phyloP scores from a whole-genome alignment of 1,140 invertebrate genomes.

The Nixonia krombeini region DNA sequence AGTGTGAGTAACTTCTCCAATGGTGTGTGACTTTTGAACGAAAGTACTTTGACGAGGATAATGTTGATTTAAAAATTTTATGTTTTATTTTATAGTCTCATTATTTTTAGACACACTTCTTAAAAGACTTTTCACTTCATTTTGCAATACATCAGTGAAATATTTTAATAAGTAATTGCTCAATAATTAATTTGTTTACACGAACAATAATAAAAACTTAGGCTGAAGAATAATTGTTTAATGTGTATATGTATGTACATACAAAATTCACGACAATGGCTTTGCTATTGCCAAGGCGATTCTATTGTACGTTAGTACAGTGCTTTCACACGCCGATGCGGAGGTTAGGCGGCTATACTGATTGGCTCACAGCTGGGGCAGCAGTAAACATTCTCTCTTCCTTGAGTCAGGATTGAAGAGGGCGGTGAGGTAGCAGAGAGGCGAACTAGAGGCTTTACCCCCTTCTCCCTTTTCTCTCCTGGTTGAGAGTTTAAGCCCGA shows the following conservation, averaged over 20 bases:
- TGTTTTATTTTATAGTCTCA: too few relatives aligned
- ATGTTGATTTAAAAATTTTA: too few relatives aligned
- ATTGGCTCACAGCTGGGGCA: slow-evolving; percentile 66
- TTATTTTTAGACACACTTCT: too few relatives aligned
- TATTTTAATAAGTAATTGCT: too few relatives aligned
- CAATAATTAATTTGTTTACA: too few relatives aligned
- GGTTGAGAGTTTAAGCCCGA: slow-evolving; percentile 66
- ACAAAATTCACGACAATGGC: slow-evolving; percentile 43
- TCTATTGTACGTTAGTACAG: slow-evolving; percentile 42
- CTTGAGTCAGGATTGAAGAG: slow-evolving; percentile 44
- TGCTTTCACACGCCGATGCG: slow-evolving; percentile 28
- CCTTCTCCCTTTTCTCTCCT: slow-evolving; percentile 18
- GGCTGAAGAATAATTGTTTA: slow-evolving; percentile 59
- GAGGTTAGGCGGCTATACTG: slow-evolving; percentile 45
- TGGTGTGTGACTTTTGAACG: too few relatives aligned
- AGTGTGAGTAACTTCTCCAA: too few relatives aligned
- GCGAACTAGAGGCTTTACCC: slow-evolving; percentile 30
- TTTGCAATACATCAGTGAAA: too few relatives aligned
- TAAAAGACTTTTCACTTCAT: slow-evolving; percentile 11
- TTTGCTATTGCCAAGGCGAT: too few relatives aligned
- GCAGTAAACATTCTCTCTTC: slow-evolving; percentile 64
- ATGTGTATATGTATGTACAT: slow-evolving; percentile 21
- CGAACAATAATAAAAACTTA: too few relatives aligned
- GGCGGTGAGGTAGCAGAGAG: slow-evolving; percentile 24
- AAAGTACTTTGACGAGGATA: too few relatives aligned